These are phyloP conservation scores for Onychomys torridus DNA, from an alignment of 2,797 vertebrate species.

Conservation along the genomic window DNA sequence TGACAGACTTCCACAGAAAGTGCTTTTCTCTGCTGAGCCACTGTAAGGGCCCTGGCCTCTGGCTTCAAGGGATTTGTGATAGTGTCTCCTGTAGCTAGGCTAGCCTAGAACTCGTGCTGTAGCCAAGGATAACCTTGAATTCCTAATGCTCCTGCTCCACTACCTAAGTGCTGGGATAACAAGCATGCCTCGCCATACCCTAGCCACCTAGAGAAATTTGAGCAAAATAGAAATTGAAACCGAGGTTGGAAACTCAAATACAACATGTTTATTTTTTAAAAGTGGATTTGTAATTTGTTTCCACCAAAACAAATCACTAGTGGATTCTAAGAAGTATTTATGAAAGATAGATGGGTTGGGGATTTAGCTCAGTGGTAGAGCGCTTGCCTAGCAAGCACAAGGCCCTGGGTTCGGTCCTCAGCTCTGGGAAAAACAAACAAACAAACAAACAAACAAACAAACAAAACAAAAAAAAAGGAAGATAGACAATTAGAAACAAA, in stretches of 20 bases:
- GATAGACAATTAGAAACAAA: not conserved
- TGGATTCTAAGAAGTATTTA: not conserved
- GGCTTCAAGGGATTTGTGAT: not conserved
- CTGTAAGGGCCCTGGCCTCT: not conserved
- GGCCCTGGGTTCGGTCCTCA: no score
- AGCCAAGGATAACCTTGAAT: not conserved
- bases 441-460: no score
- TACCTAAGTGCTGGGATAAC: not conserved
- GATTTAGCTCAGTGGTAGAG: no score
- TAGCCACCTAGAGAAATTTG: not conserved
- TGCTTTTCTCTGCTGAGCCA: not conserved
- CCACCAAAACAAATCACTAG: not conserved
- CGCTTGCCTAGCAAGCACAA: no score
- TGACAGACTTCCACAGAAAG: not conserved
- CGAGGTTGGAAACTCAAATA: not conserved
- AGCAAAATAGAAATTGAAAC: not conserved
- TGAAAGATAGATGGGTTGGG: not conserved
- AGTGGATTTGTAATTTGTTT: not conserved
- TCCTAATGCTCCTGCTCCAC: not conserved
- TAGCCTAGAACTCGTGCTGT: not conserved
- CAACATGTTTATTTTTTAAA: not conserved
- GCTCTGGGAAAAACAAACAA: no score
- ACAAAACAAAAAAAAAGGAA: no score
- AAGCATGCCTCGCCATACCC: not conserved
- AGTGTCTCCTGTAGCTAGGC: not conserved